Evolutionary conservation across 1,140 invertebrate species (phyloP).

Genomic region (Aphidius gifuensis): DNA sequence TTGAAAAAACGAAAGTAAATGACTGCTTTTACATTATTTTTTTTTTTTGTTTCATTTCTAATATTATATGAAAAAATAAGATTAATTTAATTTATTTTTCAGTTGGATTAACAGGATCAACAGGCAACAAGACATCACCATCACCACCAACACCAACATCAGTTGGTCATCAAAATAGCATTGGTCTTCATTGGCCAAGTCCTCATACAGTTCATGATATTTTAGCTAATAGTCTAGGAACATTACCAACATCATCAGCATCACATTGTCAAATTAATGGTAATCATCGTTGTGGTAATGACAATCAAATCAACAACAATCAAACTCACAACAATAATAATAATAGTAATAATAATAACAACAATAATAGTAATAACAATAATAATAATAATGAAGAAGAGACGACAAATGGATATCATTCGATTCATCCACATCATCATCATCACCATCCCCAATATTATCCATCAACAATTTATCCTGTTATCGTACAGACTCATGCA

Average conservation of each 20-base stretch:
- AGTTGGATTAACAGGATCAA: constrained; percentile 37
- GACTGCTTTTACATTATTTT: too few species aligned
- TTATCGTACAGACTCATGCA: constrained; percentile 38
- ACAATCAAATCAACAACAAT: constrained; percentile 2
- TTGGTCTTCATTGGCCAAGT: constrained; percentile 55
- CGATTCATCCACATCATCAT: constrained; percentile 22
- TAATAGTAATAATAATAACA: constrained; percentile 23
- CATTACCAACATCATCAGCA: constrained; percentile 34
- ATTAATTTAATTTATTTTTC: constrained; percentile 20
- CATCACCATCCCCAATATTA: constrained; percentile 51
- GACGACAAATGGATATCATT: constrained; percentile 30
- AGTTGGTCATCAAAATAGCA: constrained; percentile 27
- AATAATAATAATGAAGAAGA: constrained; percentile 36
- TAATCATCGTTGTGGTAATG: constrained; percentile 27
- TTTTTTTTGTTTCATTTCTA: too few species aligned
- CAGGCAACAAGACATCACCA: constrained; percentile 39
- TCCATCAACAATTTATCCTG: constrained; percentile 40
- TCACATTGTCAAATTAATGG: constrained; percentile 34
- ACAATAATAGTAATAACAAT: constrained; percentile 16
- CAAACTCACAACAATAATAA: constrained; percentile 21
- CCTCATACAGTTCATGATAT: constrained; percentile 73
- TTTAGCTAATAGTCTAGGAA: constrained; percentile 50
- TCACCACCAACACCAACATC: constrained; percentile 38
- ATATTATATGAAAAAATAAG: too few species aligned
- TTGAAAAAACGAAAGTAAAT: too few species aligned